These are phyloP conservation scores for Rallus limicola DNA, from an alignment of 2,113 vertebrate genomes.

Conservation along the genomic window DNA sequence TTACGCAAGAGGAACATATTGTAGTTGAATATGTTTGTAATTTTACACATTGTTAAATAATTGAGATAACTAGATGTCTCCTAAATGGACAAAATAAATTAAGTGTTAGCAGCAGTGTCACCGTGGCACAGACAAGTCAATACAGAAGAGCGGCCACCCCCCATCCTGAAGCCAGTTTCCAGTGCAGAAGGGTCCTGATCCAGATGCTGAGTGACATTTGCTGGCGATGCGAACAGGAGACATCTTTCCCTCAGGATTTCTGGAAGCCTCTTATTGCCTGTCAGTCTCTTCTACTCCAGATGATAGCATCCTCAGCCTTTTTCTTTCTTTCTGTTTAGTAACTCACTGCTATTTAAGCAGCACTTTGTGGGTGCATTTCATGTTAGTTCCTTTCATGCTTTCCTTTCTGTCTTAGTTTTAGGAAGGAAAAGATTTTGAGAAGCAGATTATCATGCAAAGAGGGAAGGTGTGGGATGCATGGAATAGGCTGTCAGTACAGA, in stretches of 20 bases:
- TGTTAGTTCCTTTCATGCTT: neutral
- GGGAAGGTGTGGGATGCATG: neutral
- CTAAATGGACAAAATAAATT: slow-evolving; percentile 58
- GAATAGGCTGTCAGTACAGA: neutral
- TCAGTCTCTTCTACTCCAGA: neutral
- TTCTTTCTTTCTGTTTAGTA: neutral
- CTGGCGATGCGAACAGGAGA: neutral
- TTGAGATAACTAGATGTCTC: slow-evolving; percentile 71
- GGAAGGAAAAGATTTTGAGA: slow-evolving; percentile 43
- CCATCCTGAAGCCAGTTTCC: neutral
- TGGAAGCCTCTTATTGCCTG: neutral
- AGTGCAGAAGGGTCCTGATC: neutral
- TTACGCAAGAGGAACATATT: slow-evolving; percentile 79
- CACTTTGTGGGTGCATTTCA: neutral
- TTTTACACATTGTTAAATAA: slow-evolving; percentile 76
- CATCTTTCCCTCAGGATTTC: neutral
- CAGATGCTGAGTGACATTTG: neutral
- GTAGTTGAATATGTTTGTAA: slow-evolving; percentile 76
- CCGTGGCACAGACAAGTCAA: neutral
- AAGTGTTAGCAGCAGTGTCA: neutral
- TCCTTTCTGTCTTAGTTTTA: slow-evolving; percentile 22
- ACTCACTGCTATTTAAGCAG: neutral
- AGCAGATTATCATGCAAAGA: neutral
- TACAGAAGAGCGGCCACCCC: neutral
- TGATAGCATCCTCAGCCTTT: neutral